Conservation (phyloP, 2,797 vertebrate species). For the Tympanoctomys barrerae region DNA sequence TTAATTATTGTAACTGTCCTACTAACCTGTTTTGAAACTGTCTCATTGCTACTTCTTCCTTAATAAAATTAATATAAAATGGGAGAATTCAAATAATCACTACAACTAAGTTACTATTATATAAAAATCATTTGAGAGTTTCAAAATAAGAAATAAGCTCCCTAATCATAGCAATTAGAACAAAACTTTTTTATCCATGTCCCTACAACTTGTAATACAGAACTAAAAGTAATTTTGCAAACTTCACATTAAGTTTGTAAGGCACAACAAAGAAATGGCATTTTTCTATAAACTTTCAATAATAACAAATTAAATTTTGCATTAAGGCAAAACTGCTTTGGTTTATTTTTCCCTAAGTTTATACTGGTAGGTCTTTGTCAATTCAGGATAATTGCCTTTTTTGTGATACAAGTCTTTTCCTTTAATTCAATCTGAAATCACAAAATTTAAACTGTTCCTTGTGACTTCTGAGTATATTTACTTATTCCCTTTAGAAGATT, state of each 20-base stretch:
- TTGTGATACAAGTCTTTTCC: slow-evolving; percentile 47
- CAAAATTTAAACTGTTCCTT: slow-evolving; percentile 52
- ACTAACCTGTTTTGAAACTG: no score
- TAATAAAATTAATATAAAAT: not conserved
- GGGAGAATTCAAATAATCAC: not conserved
- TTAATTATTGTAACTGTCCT: no score
- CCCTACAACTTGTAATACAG: not conserved
- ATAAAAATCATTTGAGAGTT: slow-evolving; percentile 42
- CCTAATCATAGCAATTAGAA: slow-evolving; percentile 28
- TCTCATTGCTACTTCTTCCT: no score
- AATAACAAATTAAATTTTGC: slow-evolving; percentile 43
- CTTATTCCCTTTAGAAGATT: slow-evolving; percentile 38
- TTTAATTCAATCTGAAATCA: slow-evolving; percentile 64
- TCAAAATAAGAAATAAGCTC: slow-evolving; percentile 25
- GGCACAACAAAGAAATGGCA: slow-evolving; percentile 20
- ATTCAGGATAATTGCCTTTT: slow-evolving; percentile 57
- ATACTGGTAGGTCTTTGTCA: not conserved
- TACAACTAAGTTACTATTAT: not conserved
- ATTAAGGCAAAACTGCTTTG: slow-evolving; percentile 31
- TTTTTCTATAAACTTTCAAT: slow-evolving; percentile 58
- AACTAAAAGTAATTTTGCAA: slow-evolving; percentile 64
- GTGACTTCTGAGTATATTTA: slow-evolving; percentile 61
- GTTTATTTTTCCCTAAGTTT: slow-evolving; percentile 41
- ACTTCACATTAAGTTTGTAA: slow-evolving; percentile 12
- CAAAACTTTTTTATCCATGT: slow-evolving; percentile 8